Conservation (phyloP, 2,797 vertebrate species). For the Diplodus sargus region DNA sequence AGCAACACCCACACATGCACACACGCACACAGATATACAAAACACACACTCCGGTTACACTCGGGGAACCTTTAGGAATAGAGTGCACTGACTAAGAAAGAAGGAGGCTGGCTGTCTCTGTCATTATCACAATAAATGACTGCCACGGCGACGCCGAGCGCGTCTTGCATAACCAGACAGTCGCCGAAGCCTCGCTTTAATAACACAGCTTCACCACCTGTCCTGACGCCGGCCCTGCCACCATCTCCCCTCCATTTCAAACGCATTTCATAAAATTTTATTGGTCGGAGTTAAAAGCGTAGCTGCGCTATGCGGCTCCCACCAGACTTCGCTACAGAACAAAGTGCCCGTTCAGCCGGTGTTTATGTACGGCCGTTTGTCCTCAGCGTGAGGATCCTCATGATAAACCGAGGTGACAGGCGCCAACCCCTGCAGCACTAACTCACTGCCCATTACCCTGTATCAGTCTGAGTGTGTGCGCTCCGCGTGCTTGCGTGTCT, state of each 20-base stretch:
- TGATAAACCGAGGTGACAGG: conserved; percentile 74
- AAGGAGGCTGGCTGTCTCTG: conserved; percentile 46
- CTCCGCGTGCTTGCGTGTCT: conserved; percentile 25
- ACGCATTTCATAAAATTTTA: conserved; percentile 74
- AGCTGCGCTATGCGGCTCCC: conserved; percentile 51
- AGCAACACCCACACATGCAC: conserved; percentile 19
- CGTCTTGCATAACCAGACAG: conserved; percentile 60
- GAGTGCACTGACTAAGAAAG: conserved; percentile 43
- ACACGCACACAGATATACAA: conserved; percentile 8
- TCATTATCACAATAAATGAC: conserved; percentile 66
- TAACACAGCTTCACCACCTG: conserved; percentile 48
- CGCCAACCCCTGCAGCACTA: conserved; percentile 63
- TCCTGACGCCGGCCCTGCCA: conserved; percentile 31
- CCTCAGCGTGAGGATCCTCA: conserved; percentile 66
- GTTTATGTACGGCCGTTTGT: conserved; percentile 73
- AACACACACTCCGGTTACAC: conserved; percentile 28
- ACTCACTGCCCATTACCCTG: conserved; percentile 68
- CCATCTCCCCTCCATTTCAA: conserved; percentile 51
- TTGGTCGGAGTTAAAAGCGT: conserved; percentile 62
- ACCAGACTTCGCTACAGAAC: conserved; percentile 57
- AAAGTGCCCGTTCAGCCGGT: conserved; percentile 60
- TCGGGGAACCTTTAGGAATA: conserved; percentile 34
- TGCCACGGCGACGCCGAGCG: conserved; percentile 31
- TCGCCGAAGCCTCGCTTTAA: conserved; percentile 29
- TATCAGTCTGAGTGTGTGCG: conserved; percentile 31